A percentile compares a stretch with the other conserved stretches of the same genome.
Conservation (phyloP, 2,797 vertebrate species). For the Eidolon dupreanum region DNA sequence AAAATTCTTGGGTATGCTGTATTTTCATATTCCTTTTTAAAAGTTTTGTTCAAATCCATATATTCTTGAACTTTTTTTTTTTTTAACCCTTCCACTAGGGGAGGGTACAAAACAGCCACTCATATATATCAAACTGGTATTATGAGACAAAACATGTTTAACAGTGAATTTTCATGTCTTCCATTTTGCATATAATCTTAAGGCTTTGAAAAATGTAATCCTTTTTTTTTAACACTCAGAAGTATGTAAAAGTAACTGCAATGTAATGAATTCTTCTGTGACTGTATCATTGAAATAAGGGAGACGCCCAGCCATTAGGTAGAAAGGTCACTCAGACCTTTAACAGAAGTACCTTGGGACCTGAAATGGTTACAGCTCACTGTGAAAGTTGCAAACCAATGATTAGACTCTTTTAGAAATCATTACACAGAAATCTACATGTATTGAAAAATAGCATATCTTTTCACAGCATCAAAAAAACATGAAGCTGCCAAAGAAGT, state of each 20-base stretch:
- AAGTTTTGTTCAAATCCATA: neutral
- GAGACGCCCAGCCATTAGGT: neutral
- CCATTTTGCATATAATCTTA: neutral
- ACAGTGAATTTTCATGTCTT: neutral
- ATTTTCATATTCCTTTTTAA: slow-evolving; percentile 31
- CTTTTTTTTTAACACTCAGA: neutral
- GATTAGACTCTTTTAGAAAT: neutral
- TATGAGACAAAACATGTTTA: slow-evolving; percentile 45
- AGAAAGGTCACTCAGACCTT: neutral
- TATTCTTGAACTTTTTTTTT: neutral
- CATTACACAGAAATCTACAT: neutral
- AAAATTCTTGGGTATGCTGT: slow-evolving; percentile 93
- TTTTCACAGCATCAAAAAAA: slow-evolving; percentile 92
- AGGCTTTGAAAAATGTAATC: slow-evolving; percentile 8
- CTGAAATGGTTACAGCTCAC: neutral
- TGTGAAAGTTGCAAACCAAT: slow-evolving; percentile 6
- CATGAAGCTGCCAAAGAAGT: slow-evolving; percentile 96
- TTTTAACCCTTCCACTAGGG: neutral
- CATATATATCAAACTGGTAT: neutral
- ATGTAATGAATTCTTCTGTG: slow-evolving; percentile 26
- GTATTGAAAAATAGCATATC: slow-evolving; percentile 55
- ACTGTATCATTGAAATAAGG: neutral
- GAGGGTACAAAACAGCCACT: neutral
- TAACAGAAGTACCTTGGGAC: neutral
- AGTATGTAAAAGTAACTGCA: neutral